These are phyloP conservation scores for Chaunax sp. DNA, from an alignment of 2,797 vertebrate species.

Conservation along the genomic window DNA sequence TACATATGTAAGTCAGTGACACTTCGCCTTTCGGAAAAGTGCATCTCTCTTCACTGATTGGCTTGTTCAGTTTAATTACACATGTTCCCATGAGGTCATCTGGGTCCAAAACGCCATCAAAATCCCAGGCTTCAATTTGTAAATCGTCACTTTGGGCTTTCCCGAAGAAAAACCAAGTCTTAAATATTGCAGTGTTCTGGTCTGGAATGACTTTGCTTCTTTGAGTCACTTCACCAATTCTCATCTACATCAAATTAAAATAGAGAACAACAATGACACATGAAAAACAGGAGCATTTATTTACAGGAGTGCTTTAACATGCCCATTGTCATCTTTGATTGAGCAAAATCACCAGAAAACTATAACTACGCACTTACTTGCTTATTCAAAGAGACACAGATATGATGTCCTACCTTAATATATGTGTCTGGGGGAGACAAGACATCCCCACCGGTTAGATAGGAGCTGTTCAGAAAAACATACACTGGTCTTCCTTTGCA, in stretches of 20 bases:
- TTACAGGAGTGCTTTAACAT: too few species aligned
- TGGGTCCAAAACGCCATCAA: background rate
- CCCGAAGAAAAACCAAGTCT: background rate
- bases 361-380: too few species aligned
- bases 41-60: background rate
- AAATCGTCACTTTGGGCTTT: background rate
- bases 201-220: background rate
- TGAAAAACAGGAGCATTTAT: too few species aligned
- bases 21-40: background rate
- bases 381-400: too few species aligned
- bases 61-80: background rate
- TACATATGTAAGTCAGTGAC: background rate
- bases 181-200: background rate
- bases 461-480: background rate
- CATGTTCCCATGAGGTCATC: background rate
- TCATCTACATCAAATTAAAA: background rate
- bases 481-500: background rate
- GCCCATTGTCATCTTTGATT: too few species aligned
- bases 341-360: too few species aligned
- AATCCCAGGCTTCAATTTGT: background rate
- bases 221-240: background rate
- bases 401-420: background rate
- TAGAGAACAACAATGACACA: too few species aligned
- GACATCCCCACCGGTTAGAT: background rate
- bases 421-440: slow-evolving; percentile 1